Percentiles rank a stretch among this genome's conserved stretches.
These are phyloP conservation scores for Urosaurus nigricauda DNA, from an alignment of 2,797 vertebrate species.

Conservation along the genomic window DNA sequence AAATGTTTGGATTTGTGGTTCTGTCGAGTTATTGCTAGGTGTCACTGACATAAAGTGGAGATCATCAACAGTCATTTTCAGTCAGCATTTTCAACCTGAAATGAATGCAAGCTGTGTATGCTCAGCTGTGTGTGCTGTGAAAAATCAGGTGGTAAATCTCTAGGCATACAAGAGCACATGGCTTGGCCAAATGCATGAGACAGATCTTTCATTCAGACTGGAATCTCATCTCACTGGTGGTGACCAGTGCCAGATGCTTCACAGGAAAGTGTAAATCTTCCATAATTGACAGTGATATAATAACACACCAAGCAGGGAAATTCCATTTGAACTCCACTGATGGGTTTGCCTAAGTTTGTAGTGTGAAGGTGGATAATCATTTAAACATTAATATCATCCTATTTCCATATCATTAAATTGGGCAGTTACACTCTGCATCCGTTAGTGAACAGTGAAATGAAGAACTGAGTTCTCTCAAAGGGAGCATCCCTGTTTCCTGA, in stretches of 20 bases:
- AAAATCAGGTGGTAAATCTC: conserved; percentile 23
- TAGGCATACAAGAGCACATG: neutral
- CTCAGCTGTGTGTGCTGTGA: conserved; percentile 25
- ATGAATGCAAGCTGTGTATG: conserved; percentile 14
- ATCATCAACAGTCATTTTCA: neutral
- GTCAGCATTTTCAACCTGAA: conserved; percentile 11
- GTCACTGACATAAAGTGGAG: neutral
- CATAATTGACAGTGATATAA: conserved; percentile 45
- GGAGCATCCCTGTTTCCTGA: neutral
- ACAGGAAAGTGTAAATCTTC: conserved; percentile 17
- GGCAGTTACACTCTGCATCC: conserved; percentile 21
- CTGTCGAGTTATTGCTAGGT: conserved; percentile 7
- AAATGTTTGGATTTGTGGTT: conserved; percentile 10
- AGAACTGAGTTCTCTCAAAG: conserved; percentile 21
- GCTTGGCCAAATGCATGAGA: conserved; percentile 11
- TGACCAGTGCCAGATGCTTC: conserved; percentile 18
- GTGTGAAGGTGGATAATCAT: conserved; percentile 43
- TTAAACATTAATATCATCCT: neutral
- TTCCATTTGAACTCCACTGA: conserved; percentile 19
- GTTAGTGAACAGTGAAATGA: conserved; percentile 19
- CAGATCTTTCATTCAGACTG: conserved; percentile 29
- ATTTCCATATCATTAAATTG: conserved; percentile 50
- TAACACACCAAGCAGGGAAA: conserved; percentile 30
- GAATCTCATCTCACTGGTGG: conserved; percentile 24
- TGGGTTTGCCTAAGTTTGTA: conserved; percentile 1